Base-by-base conservation (phyloP, 1,140 invertebrate species). In the Drosophila trapezifrons region DNA sequence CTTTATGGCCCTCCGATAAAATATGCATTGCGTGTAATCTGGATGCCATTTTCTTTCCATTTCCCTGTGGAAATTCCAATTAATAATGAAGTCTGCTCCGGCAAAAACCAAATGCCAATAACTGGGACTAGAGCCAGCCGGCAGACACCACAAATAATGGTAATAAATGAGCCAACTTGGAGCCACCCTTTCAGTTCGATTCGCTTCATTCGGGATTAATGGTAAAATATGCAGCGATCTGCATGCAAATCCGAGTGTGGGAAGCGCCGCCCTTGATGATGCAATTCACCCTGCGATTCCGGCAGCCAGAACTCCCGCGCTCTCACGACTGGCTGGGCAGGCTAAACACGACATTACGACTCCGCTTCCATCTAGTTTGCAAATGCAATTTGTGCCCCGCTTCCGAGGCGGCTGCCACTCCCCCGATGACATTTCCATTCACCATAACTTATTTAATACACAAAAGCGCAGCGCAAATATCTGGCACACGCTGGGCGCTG, bases 381-480 rank as follows among this genome's bases (percentile, higher is more conserved):
- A 87, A 86, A 57, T 78, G 65, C 52, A 67, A 76, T 87, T 82
- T 78, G 78, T 76, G 70, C 69, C n/a, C 62, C 78, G 55, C 38
- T 51, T 32, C 46, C n/a, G 42, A n/a, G n/a, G n/a, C n/a, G 22
- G 2, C n/a, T 32, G 18, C 37, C 20, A 25, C 32, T 15, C 2
- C n/a, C 35, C 12, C n/a, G 1, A 9, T 43, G 51, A 35, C 70
- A 51, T 47, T 47, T 37, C 35, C 47, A 35, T 32, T 66, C 62
- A 25, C 47, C 72, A 76, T 76, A 69, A 87, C 57, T 79, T 87
- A 67, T 76, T 82, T 82, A 57, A 69, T 49, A 54, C 32, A 56
- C 49, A 67, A 43, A 80, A 80, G 43, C 37, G 49, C 57, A 40
- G 42, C 47, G 38, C 27, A 57, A 58, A 58, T 56, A 78, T 57